Percentiles rank a stretch among this genome's conserved stretches.
These are phyloP conservation scores for Plutomurus gul DNA, from an alignment of 1,140 invertebrate species.

Conservation along the genomic window DNA sequence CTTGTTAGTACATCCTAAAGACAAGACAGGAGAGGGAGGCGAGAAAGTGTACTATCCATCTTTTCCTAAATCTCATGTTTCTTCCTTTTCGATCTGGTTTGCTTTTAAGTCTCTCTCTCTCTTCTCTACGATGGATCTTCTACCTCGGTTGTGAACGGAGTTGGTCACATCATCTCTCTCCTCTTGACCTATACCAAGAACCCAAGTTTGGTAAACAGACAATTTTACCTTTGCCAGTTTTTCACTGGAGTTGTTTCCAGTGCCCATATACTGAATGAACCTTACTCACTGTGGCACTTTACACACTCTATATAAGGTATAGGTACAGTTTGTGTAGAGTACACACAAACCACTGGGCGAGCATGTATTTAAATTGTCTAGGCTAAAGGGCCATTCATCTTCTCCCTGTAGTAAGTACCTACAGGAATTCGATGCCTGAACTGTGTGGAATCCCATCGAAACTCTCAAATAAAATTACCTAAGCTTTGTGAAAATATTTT, in stretches of 20 bases:
- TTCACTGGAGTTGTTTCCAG: background rate
- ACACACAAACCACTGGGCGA: too few relatives aligned
- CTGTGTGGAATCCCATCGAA: too few relatives aligned
- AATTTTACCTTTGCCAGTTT: background rate
- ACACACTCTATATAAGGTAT: background rate
- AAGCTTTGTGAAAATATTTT: too few relatives aligned
- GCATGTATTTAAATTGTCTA: too few relatives aligned
- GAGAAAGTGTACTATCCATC: background rate
- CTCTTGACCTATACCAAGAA: slow-evolving; percentile 13
- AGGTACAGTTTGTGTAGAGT: too few relatives aligned
- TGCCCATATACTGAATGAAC: background rate
- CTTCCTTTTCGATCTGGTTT: background rate
- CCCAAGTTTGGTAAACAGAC: background rate
- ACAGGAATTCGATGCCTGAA: too few relatives aligned
- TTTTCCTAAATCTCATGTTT: background rate
- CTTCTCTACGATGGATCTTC: background rate
- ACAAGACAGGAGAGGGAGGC: background rate
- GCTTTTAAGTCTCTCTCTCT: too few relatives aligned
- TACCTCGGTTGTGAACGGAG: background rate
- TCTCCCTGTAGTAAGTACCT: too few relatives aligned
- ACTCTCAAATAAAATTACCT: too few relatives aligned
- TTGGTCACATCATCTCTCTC: background rate
- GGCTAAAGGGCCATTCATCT: too few relatives aligned
- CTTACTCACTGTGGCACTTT: background rate
- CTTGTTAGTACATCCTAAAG: background rate